Evolutionary conservation across 2,113 vertebrate species (phyloP), one percentile per base, ranked within the genome.

Genomic region (Oreotragus oreotragus): DNA sequence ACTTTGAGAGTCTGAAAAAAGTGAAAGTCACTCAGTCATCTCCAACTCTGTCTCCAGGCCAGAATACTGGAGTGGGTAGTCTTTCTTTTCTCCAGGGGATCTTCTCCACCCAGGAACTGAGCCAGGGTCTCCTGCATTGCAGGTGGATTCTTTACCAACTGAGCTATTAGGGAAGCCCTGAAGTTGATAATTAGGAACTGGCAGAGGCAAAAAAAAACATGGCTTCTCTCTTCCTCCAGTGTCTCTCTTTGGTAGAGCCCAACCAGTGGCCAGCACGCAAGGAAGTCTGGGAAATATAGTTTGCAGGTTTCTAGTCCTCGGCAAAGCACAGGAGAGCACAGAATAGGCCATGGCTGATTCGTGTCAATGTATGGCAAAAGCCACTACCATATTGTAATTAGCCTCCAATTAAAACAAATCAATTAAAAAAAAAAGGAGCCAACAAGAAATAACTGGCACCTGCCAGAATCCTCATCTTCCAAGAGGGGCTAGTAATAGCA

Each of bases 11-110:
- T 45, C 57, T 77, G 76, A 70, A 23, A 70, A 21, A 70, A 70
- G n/a, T 39, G n/a, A 21, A 21, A 39, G 66, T 6, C 0, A 0
- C 17, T 36, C 64, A 70, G 64, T 70, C 0, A 0, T 9, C 30
- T 66, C 64, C 0, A 3, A 36, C n/a, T 36, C 17, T 70, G 64
- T 12, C 66, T 39, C n/a, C 66, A 70, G 66, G n/a, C 10, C 66
- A 39, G 66, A 23, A 39, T 70, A 70, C 19, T 36, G n/a, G 64
- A 70, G n/a, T 36, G 64, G 17, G 17, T 70, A 70, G n/a, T 36
- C n/a, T 36, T 39, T 70, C 19, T n/a, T 12, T 39, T 73, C 36
- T 73, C 66, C n/a, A 23, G 19, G 19, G 66, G 1, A 39, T 23
- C 66, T 73, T 73, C n/a, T 36, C 2, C 0, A 39, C 19, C 66